A percentile compares a stretch with the other conserved stretches of the same genome.
Evolutionary conservation across 2,797 vertebrate species (phyloP).

Genomic region (Neosalanx taihuensis): DNA sequence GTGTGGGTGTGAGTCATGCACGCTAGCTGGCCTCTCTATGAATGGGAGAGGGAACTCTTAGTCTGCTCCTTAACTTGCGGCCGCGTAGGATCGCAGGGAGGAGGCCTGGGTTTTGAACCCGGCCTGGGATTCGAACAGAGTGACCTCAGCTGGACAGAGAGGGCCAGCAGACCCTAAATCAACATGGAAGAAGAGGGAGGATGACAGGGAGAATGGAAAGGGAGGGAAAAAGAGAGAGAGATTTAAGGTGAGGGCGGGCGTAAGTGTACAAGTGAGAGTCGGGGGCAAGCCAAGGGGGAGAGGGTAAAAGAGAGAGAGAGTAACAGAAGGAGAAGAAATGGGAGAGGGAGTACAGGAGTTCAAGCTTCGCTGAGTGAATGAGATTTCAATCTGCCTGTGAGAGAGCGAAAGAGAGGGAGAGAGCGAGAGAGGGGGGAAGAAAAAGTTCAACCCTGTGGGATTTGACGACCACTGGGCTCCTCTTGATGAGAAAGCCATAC

Average conservation of each 20-base stretch:
- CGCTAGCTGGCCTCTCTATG: no score
- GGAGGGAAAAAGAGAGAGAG: background rate
- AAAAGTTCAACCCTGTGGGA: slow-evolving; percentile 42
- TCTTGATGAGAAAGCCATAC: slow-evolving; percentile 51
- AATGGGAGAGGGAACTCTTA: no score
- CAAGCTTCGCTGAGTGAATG: slow-evolving; percentile 57
- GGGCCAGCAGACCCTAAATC: slow-evolving; percentile 52
- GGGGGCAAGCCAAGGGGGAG: no score
- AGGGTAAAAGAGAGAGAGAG: background rate
- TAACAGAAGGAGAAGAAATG: slow-evolving; percentile 14
- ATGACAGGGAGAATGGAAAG: slow-evolving; percentile 16
- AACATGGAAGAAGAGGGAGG: slow-evolving; percentile 43
- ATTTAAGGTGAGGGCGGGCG: background rate
- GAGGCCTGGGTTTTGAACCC: slow-evolving; percentile 28
- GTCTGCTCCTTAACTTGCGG: background rate
- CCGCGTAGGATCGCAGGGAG: slow-evolving; percentile 15
- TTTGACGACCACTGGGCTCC: slow-evolving; percentile 21
- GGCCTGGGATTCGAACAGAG: slow-evolving; percentile 42
- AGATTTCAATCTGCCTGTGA: slow-evolving; percentile 66
- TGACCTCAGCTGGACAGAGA: slow-evolving; percentile 36
- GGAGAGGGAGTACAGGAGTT: slow-evolving; percentile 43
- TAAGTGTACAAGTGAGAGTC: no score
- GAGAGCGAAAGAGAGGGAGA: no score
- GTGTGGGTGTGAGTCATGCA: no score
- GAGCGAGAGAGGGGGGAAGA: background rate